Evolutionary conservation across 2,888 invertebrate species (phyloP).

Genomic region (Agelastica alni): DNA sequence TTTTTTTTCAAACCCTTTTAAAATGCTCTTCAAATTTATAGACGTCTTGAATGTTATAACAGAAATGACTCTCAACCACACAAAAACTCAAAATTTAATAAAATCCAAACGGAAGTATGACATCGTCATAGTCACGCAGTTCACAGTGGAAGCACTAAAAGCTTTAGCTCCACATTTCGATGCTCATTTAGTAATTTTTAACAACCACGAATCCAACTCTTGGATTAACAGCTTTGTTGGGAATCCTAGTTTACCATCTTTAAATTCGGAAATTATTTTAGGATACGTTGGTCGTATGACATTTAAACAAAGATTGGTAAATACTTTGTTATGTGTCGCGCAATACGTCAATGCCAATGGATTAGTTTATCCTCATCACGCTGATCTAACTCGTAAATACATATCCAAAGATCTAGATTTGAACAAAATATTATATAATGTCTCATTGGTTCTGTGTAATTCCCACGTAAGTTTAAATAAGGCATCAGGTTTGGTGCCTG

Average conservation of each 20-base stretch:
- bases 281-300: conserved; percentile 55
- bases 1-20: no score
- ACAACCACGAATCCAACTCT: no score
- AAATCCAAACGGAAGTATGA: no score
- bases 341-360: conserved; percentile 36
- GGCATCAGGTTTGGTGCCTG: conserved; percentile 59
- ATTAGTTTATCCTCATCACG: conserved; percentile 34
- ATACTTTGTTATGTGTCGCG: conserved; percentile 52
- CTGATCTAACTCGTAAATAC: conserved; percentile 39
- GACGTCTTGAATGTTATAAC: no score
- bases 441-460: conserved; percentile 45
- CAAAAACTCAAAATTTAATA: no score
- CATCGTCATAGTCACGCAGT: no score
- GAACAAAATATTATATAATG: conserved; percentile 37
- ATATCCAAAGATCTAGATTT: conserved; percentile 42
- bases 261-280: conserved; percentile 57
- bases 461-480: conserved; percentile 59
- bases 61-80: no score
- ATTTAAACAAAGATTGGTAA: conserved; percentile 60
- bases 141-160: no score
- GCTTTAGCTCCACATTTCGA: no score
- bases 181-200: no score
- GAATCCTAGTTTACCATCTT: conserved; percentile 59
- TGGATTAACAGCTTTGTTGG: no score
- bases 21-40: no score